Evolutionary conservation across 2,888 invertebrate genomes (phyloP).

Genomic region (Xanthia togata): DNA sequence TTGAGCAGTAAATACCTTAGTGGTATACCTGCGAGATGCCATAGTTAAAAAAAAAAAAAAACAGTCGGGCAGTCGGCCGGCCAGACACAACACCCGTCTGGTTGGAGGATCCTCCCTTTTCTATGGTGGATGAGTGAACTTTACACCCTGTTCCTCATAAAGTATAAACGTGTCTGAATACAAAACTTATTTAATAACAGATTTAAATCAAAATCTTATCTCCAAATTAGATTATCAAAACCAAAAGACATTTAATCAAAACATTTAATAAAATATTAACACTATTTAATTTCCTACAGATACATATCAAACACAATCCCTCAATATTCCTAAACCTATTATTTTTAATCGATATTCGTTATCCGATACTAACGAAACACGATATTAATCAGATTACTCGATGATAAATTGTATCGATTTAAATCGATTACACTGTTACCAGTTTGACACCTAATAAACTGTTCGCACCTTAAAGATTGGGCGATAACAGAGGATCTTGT

Average conservation of each 20-base stretch:
- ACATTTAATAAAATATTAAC: conserved; percentile 39
- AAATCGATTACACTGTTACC: conserved; percentile 61
- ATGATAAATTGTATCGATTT: conserved; percentile 62
- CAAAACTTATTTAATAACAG: background rate
- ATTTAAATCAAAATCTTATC: conserved; percentile 14
- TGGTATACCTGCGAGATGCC: too few relatives aligned
- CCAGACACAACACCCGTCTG: too few relatives aligned
- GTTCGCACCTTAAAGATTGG: conserved; percentile 58
- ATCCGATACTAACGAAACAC: conserved; percentile 61
- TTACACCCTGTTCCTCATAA: too few relatives aligned
- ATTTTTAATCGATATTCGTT: conserved; percentile 60
- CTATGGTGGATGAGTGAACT: too few relatives aligned
- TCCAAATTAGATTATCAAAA: conserved; percentile 47
- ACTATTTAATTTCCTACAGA: conserved; percentile 48
- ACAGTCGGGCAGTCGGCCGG: too few relatives aligned
- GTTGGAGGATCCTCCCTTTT: too few relatives aligned
- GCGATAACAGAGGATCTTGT: conserved; percentile 48
- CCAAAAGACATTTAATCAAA: conserved; percentile 20
- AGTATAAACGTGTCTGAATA: too few relatives aligned
- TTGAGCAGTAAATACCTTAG: too few relatives aligned
- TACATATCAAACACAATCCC: conserved; percentile 51
- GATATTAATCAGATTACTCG: conserved; percentile 59
- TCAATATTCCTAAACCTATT: conserved; percentile 50
- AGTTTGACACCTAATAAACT: conserved; percentile 66
- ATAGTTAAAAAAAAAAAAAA: too few relatives aligned